A percentile compares a stretch with the other conserved stretches of the same genome.
Evolutionary conservation across 2,113 vertebrate genomes (phyloP).

Genomic region (Clinocottus analis): DNA sequence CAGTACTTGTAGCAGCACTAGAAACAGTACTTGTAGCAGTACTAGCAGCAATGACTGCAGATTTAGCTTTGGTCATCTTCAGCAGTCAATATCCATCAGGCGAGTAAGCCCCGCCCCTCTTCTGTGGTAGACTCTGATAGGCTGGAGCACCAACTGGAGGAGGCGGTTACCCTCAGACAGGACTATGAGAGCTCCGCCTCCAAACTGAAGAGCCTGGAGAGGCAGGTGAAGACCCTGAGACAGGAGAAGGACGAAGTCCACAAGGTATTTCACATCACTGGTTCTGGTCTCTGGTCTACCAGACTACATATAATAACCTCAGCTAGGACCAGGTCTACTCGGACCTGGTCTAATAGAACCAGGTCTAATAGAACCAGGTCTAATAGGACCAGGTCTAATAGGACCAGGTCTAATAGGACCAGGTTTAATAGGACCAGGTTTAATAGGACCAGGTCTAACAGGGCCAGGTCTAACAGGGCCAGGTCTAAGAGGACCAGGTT

Average conservation of each 20-base stretch:
- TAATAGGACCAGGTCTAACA: no score
- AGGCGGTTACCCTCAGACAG: constrained; percentile 88
- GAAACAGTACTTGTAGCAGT: no score
- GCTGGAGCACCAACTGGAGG: constrained; percentile 92
- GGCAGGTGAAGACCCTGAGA: constrained; percentile 87
- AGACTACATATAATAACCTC: background rate
- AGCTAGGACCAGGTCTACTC: background rate
- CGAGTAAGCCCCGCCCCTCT: background rate
- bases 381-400: no score
- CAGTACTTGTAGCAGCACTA: no score
- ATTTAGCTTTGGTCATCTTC: background rate
- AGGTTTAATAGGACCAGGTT: no score
- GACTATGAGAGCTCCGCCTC: constrained; percentile 91
- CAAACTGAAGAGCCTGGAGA: constrained; percentile 91
- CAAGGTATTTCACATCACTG: constrained; percentile 84
- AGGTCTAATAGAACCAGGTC: no score
- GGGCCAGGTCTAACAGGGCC: no score
- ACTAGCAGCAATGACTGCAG: background rate
- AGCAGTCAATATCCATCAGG: background rate
- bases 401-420: no score
- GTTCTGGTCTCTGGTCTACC: background rate
- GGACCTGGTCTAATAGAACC: no score
- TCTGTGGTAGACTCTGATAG: constrained; percentile 87
- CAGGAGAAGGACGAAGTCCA: constrained; percentile 95
- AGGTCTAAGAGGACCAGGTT: no score